Evolutionary conservation across 1,140 invertebrate genomes (phyloP), one percentile per base, ranked within the genome.

Genomic region (Lineus longissimus): DNA sequence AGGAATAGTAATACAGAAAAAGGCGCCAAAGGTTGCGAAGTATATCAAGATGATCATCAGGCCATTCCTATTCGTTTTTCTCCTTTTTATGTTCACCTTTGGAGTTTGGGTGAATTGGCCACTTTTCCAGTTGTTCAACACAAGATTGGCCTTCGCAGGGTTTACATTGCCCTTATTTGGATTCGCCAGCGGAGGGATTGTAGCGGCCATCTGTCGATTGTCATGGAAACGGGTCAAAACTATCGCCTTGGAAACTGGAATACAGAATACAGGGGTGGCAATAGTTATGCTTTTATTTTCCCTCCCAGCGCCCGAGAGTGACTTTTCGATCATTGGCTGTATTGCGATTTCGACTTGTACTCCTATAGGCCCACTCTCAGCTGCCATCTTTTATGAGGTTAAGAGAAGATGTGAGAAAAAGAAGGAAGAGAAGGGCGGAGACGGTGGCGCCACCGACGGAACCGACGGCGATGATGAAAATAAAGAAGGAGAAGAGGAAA

Each of bases 41-140:
- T 63, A 64, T 25, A 67, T 81, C 36, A 25, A 62, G 1, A 75
- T 71, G 61, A 40, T 73, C 9, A 68, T 79, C 29, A 79, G 69
- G 30, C 92, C 92, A 0, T 90, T 96, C 68, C 91, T 94, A 0
- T 83, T 89, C 0, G 77, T 90, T 45, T 84, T 97, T 17, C 88
- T 98, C 56, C 63, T 96, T 2, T 93, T 95, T 59, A 83, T 98
- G 55, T 86, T 97, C 6, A 83, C 91, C n/a, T 95, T 98, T 83
- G 96, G 95, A 0, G 89, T 93, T 31, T 86, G 91, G 51, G 90
- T 92, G 0, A 97, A 98, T 81, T 81, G 91, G 13, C 98, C 94
- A 81, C 87, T 98, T 51, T 97, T 98, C 74, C 81, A 91, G 74
- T 79, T 97, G 71, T 91, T 94, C 7, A 80, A 77, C 2, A 71